phyloP scores from a whole-genome alignment of 2,113 vertebrate genomes.

The Chaenogobius annularis region DNA sequence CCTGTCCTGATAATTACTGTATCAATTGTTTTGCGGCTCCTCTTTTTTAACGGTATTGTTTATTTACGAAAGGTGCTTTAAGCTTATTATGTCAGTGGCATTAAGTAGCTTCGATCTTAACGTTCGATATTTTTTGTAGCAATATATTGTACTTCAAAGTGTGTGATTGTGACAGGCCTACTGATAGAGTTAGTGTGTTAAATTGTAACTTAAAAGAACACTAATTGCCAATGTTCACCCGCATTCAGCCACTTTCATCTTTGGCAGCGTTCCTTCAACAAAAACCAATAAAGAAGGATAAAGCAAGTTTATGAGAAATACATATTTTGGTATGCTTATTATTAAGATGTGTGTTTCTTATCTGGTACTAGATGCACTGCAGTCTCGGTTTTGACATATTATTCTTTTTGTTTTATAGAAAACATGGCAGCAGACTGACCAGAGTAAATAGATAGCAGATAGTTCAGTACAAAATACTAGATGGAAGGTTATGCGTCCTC shows the following conservation, averaged over 20 bases:
- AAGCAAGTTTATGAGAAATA: background rate
- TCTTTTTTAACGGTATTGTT: too few relatives aligned
- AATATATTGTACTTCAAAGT: too few relatives aligned
- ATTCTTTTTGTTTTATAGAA: background rate
- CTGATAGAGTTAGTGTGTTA: too few relatives aligned
- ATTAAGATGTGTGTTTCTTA: background rate
- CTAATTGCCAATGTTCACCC: background rate
- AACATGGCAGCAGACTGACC: background rate
- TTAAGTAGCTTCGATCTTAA: too few relatives aligned
- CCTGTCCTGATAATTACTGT: too few relatives aligned
- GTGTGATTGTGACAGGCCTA: too few relatives aligned
- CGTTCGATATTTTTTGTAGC: too few relatives aligned
- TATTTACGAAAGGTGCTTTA: too few relatives aligned
- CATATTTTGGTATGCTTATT: background rate
- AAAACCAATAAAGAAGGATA: background rate
- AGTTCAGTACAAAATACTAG: background rate
- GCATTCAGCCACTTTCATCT: background rate
- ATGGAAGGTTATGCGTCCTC: conserved; percentile 18
- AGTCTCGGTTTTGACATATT: background rate
- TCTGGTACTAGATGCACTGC: background rate
- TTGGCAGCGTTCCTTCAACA: background rate
- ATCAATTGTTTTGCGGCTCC: too few relatives aligned
- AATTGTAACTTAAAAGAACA: background rate
- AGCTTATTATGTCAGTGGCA: too few relatives aligned
- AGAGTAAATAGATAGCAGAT: background rate